Base-by-base conservation (phyloP, 2,888 invertebrate species). In the Chloroclysta siterata region DNA sequence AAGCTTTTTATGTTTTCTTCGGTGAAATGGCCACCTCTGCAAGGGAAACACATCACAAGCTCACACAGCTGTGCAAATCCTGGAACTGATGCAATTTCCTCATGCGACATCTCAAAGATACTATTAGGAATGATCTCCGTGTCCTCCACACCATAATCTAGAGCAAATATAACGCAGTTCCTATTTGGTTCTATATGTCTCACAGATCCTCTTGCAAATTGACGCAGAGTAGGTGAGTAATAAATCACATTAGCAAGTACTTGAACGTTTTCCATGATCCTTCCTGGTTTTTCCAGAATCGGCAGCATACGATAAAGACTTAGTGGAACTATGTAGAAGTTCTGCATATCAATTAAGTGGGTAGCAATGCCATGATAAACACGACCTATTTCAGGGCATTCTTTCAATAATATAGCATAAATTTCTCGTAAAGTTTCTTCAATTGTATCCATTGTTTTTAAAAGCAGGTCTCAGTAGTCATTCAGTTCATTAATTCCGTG, bases 251-350 rank as follows among this genome's bases (percentile, higher is more conserved):
- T 8, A 15, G 11, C 8, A 50, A 15, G 13, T 29, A 15, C 10
- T 10, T 36, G 5, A 5, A 55, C 5, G 3, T 15, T 5, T 36
- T 15, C 17, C 2, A 41, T 6, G 5, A 5, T 36, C 28, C 3
- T n/a, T 13, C 63, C 63, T 11, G 59, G 63, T n/a, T 7, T 28
- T 46, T 63, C 63, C 15, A 63, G 15, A 3, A 36, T n/a, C 17
- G 28, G 10, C 15, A 54, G 15, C 17, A 51, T 13, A 2, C 15
- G 22, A 29, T 59, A 55, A 6, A 33, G 15, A 13, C 11, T 11
- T 13, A n/a, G 6, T n/a, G 64, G 64, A 39, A 65, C 60, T 15
- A 65, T 22, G 15, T 53, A 60, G 46, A 65, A 60, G 15, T 57
- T 54, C 0, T 42, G 28, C 13, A 59, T 54, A 28, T 59, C 54